phyloP scores from a whole-genome alignment of 2,113 vertebrate species.

The Campylomormyrus tamandua region DNA sequence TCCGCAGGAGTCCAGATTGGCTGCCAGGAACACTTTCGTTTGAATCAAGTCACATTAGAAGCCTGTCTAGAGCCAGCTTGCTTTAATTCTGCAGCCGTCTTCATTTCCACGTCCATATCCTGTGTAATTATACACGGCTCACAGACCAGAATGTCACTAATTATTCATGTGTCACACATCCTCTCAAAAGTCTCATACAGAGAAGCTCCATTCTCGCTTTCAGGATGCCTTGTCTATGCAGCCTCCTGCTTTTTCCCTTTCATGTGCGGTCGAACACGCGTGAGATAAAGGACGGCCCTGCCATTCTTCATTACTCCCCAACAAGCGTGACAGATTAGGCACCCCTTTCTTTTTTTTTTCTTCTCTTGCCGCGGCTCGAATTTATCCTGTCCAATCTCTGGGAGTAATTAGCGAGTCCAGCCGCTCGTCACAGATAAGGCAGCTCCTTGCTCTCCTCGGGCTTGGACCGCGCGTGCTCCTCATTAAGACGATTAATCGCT shows the following conservation, averaged over 20 bases:
- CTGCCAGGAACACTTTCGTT: not conserved
- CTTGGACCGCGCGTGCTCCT: constrained; percentile 46
- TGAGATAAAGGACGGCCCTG: not conserved
- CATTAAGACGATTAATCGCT: constrained; percentile 57
- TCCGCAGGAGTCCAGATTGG: not conserved
- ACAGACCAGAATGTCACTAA: not conserved
- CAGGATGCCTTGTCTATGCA: not conserved
- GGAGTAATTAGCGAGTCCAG: constrained; percentile 52
- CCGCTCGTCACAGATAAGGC: constrained; percentile 54
- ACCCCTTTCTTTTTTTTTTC: not conserved
- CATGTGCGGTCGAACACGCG: not conserved
- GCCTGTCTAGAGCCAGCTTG: not conserved
- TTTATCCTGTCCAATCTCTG: constrained; percentile 53
- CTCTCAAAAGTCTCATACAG: not conserved
- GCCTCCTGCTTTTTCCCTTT: not conserved
- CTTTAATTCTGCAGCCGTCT: not conserved
- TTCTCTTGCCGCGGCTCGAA: constrained; percentile 32
- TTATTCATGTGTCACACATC: not conserved
- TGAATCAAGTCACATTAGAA: not conserved
- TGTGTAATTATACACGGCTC: not conserved
- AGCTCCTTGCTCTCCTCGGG: constrained; percentile 34
- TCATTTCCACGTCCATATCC: not conserved
- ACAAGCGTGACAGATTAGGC: constrained; percentile 34
- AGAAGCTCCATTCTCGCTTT: not conserved
- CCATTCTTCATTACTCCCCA: constrained; percentile 22